phyloP scores from a whole-genome alignment of 2,888 invertebrate species.

The Lagria hirta region DNA sequence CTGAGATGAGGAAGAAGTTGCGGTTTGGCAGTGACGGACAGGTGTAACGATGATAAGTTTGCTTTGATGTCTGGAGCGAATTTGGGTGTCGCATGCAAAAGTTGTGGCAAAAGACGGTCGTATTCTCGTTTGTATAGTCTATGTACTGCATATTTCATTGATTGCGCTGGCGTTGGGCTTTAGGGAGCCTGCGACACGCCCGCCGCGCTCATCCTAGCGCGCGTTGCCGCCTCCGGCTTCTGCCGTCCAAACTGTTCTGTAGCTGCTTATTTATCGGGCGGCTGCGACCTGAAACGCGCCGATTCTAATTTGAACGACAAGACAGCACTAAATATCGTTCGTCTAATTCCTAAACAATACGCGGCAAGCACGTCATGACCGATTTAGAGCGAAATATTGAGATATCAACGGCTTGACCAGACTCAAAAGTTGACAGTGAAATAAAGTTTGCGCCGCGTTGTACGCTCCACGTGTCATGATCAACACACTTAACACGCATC shows the following conservation, averaged over 20 bases:
- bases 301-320: conserved; percentile 37
- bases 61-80: too few species aligned
- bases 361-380: conserved; percentile 22
- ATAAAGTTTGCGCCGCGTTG: conserved; percentile 37
- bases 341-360: conserved; percentile 1
- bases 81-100: conserved; percentile 2
- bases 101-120: conserved; percentile 7
- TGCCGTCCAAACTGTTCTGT: conserved; percentile 49
- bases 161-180: conserved; percentile 53
- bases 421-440: conserved; percentile 11
- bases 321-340: neutral
- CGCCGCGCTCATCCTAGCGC: conserved; percentile 53
- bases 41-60: too few species aligned
- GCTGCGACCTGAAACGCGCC: conserved; percentile 52
- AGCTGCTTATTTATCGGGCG: conserved; percentile 55
- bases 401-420: conserved; percentile 16
- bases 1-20: too few species aligned
- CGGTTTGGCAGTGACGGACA: too few species aligned
- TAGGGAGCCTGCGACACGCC: conserved; percentile 54
- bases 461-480: conserved; percentile 53
- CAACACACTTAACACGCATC: conserved; percentile 50
- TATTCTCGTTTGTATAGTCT: conserved; percentile 37
- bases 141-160: conserved; percentile 53
- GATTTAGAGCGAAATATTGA: conserved; percentile 14
- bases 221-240: conserved; percentile 50